phyloP scores from a whole-genome alignment of 1,140 invertebrate genomes.

The Probaryconus sp. region DNA sequence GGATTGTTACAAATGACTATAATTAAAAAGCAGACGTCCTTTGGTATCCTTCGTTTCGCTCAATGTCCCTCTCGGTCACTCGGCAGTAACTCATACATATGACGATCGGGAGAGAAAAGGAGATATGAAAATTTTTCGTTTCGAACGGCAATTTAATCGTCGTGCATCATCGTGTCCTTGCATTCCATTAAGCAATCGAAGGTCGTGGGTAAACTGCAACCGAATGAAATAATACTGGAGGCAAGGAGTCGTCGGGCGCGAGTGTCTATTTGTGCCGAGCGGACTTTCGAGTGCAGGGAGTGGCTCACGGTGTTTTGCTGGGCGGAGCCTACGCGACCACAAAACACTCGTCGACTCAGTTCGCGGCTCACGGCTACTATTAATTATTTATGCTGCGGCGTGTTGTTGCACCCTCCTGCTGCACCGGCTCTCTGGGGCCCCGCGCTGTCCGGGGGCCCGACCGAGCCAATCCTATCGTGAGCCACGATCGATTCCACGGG shows the following conservation, averaged over 20 bases:
- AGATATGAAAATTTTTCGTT: conserved; percentile 1
- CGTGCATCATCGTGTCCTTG: conserved; percentile 39
- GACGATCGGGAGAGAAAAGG: no score
- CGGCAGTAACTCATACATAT: conserved; percentile 24
- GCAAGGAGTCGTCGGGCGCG: conserved; percentile 45
- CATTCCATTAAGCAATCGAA: conserved; percentile 33
- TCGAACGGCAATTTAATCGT: conserved; percentile 27
- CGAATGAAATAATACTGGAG: no score
- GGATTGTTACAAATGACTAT: conserved; percentile 32
- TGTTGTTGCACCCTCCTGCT: conserved; percentile 65
- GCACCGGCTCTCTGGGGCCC: conserved; percentile 41
- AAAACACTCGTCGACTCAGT: conserved; percentile 75
- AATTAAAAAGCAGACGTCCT: conserved; percentile 28
- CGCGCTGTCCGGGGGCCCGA: conserved; percentile 52
- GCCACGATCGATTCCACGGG: conserved; percentile 75
- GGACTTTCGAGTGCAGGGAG: conserved; percentile 70
- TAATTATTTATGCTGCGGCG: conserved; percentile 78
- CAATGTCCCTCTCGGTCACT: neutral
- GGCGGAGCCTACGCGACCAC: conserved; percentile 76
- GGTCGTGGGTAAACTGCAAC: conserved; percentile 45
- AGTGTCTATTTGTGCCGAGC: conserved; percentile 50
- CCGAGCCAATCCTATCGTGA: conserved; percentile 76
- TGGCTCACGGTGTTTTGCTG: conserved; percentile 75
- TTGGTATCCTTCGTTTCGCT: conserved; percentile 5
- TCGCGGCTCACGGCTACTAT: conserved; percentile 75